Percentiles rank a stretch among this genome's conserved stretches.
These are phyloP conservation scores for Sphaerodactylus townsendi DNA, from an alignment of 2,113 vertebrate species.

Conservation along the genomic window DNA sequence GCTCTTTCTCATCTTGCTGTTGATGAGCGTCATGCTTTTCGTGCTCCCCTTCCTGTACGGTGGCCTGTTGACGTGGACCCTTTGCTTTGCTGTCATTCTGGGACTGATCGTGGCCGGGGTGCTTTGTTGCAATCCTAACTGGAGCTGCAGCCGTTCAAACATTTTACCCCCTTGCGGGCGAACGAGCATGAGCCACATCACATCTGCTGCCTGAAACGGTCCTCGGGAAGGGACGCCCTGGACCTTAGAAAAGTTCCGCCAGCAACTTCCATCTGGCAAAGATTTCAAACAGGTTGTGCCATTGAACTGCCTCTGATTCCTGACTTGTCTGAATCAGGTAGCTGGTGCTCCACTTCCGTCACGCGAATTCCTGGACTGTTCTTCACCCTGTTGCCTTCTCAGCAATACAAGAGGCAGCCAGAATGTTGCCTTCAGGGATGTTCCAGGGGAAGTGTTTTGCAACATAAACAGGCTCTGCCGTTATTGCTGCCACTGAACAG, in stretches of 20 bases:
- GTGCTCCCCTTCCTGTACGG: conserved; percentile 71
- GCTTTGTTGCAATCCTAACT: conserved; percentile 66
- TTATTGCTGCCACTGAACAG: too few relatives aligned
- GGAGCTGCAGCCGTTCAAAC: conserved; percentile 13
- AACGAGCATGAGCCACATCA: conserved; percentile 48
- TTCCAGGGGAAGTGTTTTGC: too few relatives aligned
- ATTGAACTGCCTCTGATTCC: too few relatives aligned
- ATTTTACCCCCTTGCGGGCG: conserved; percentile 20
- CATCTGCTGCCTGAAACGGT: conserved; percentile 57
- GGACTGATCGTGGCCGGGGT: conserved; percentile 60
- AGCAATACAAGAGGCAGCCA: too few relatives aligned
- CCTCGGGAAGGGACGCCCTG: neutral
- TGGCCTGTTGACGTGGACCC: conserved; percentile 65
- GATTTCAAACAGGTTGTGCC: neutral
- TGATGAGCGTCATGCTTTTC: conserved; percentile 64
- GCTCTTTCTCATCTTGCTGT: conserved; percentile 64
- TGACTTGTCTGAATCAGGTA: neutral
- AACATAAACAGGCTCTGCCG: too few relatives aligned
- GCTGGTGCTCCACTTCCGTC: neutral
- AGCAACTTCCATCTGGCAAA: neutral
- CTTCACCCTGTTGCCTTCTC: too few relatives aligned
- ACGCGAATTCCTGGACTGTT: too few relatives aligned
- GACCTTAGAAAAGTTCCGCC: neutral
- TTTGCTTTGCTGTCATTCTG: conserved; percentile 55
- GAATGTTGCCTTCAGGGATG: too few relatives aligned